phyloP scores from a whole-genome alignment of 2,797 vertebrate genomes.

The Lindbergichthys nudifrons region DNA sequence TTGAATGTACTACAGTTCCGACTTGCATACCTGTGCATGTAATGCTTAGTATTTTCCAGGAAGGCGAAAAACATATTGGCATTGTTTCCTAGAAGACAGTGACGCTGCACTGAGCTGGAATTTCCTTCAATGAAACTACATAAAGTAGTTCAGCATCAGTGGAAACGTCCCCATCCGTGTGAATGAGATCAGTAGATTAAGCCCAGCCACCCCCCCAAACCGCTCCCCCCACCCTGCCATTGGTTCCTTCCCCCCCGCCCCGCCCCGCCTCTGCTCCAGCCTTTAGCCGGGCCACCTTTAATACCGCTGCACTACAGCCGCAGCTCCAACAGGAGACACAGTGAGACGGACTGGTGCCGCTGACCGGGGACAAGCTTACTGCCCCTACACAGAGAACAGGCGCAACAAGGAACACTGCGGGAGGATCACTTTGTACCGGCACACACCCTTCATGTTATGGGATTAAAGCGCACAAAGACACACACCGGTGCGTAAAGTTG shows the following conservation, averaged over 20 bases:
- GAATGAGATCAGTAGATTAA: too few species aligned
- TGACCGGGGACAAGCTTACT: conserved; percentile 27
- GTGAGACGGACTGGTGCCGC: conserved; percentile 32
- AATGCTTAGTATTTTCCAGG: too few species aligned
- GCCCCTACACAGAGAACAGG: background rate
- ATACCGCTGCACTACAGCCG: conserved; percentile 36
- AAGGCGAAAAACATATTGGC: too few species aligned
- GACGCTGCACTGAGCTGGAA: too few species aligned
- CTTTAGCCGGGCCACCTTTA: conserved; percentile 7
- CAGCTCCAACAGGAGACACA: conserved; percentile 20
- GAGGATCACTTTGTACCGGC: conserved; percentile 48
- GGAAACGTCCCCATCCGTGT: background rate
- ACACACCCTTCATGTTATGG: conserved; percentile 8
- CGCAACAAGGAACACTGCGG: background rate
- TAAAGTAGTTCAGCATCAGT: too few species aligned
- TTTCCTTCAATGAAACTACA: too few species aligned
- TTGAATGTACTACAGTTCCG: too few species aligned
- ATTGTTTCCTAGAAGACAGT: too few species aligned
- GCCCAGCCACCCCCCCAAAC: background rate
- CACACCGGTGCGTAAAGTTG: conserved; percentile 60
- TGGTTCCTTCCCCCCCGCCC: conserved; percentile 23
- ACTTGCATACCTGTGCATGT: too few species aligned
- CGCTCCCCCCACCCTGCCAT: background rate
- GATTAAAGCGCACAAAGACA: conserved; percentile 32
- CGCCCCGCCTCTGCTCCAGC: background rate